These are phyloP conservation scores for Varanus komodoensis DNA, from an alignment of 2,113 vertebrate species.

Conservation along the genomic window DNA sequence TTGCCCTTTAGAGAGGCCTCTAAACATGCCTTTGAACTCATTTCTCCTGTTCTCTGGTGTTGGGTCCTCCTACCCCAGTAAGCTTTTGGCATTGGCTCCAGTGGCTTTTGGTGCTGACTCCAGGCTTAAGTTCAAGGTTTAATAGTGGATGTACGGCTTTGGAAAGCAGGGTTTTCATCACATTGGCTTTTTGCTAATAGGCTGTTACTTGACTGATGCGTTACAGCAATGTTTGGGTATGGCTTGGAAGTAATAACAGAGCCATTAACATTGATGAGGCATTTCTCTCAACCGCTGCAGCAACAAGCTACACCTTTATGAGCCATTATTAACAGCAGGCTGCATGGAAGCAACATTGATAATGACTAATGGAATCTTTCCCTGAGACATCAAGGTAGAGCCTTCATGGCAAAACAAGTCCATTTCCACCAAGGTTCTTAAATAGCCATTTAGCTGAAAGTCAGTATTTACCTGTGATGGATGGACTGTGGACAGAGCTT, in stretches of 20 bases:
- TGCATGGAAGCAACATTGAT: neutral
- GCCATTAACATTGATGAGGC: slow-evolving; percentile 29
- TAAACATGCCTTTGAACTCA: neutral
- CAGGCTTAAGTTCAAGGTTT: neutral
- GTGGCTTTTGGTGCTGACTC: no score
- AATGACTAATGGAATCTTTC: neutral
- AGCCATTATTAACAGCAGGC: slow-evolving; percentile 19
- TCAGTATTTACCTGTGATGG: neutral
- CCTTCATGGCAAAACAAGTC: slow-evolving; percentile 2
- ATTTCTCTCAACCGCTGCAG: neutral
- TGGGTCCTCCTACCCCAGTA: no score
- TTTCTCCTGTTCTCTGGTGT: neutral
- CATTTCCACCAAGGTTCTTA: slow-evolving; percentile 1
- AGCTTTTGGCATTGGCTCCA: neutral
- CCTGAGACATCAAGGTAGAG: neutral
- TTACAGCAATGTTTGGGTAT: slow-evolving; percentile 27
- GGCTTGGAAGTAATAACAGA: slow-evolving; percentile 4
- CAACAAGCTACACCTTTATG: slow-evolving; percentile 26
- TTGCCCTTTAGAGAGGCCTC: no score
- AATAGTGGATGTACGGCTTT: neutral
- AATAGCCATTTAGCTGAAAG: slow-evolving; percentile 33
- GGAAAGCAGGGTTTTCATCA: neutral
- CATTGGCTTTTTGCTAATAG: neutral
- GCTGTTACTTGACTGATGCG: slow-evolving; percentile 9
- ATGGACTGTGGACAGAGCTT: slow-evolving; percentile 8